Evolutionary conservation across 2,888 invertebrate species (phyloP).

Genomic region (Trichogramma evanescens): DNA sequence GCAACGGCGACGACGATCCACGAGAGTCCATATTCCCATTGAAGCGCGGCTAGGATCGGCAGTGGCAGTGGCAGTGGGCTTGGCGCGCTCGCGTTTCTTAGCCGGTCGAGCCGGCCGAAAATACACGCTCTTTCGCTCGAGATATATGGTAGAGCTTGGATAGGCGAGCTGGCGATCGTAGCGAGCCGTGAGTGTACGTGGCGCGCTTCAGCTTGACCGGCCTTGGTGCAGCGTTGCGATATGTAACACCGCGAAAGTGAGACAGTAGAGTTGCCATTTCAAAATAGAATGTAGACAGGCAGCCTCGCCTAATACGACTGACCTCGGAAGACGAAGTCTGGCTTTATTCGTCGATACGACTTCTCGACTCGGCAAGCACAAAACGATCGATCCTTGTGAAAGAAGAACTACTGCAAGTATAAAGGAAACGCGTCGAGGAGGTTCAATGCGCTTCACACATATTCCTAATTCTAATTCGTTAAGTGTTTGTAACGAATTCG

Average conservation of each 20-base stretch:
- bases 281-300: slow-evolving; percentile 14
- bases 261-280: slow-evolving; percentile 13
- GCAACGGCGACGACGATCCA: background rate
- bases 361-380: too few species aligned
- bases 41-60: slow-evolving; percentile 12
- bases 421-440: too few species aligned
- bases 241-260: too few species aligned
- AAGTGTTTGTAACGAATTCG: too few species aligned
- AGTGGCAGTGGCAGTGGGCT: slow-evolving; percentile 24
- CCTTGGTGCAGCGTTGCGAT: background rate
- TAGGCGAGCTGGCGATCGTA: slow-evolving; percentile 7
- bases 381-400: too few species aligned
- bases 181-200: too few species aligned
- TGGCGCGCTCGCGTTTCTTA: slow-evolving; percentile 36
- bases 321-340: too few species aligned
- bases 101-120: slow-evolving; percentile 35
- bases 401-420: too few species aligned
- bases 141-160: background rate
- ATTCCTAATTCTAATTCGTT: too few species aligned
- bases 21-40: background rate
- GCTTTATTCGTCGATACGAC: too few species aligned
- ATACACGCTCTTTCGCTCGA: background rate
- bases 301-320: too few species aligned
- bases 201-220: background rate
- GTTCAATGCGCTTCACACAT: too few species aligned